Evolutionary conservation across 2,797 vertebrate species (phyloP), one percentile per base, ranked within the genome.

Genomic region (Loriculus beryllinus): DNA sequence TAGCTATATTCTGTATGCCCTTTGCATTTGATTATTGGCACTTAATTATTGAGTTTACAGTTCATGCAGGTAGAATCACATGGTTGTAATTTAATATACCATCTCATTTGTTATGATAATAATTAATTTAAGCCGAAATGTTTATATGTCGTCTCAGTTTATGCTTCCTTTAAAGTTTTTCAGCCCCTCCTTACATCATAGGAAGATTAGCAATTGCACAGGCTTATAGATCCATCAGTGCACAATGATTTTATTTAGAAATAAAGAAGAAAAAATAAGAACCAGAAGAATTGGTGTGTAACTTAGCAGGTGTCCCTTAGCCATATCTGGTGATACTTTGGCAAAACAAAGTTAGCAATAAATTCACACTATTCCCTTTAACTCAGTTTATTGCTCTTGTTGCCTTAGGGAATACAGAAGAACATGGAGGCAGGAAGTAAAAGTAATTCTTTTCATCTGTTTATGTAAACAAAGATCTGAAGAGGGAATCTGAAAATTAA

Each of bases 361-460:
- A 83, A 72, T 71, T 40, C 86, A 26, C 9, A 11, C 12, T 64
- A 45, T 80, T 93, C 25, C 47, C 71, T 91, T 92, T 76, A 88
- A 84, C 42, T 85, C 29, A 26, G 75, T 91, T 95, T 92, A 71
- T 93, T 92, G 64, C 23, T 91, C 26, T 29, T 90, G 37, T 65
- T 92, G 49, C 94, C 70, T 74, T 90, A 49, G 47, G 56, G 16
- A 72, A 92, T 89, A 74, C 20, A 94, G 35, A 82, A 48, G 12
- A 62, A 78, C 71, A 92, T 54, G 39, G 72, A 93, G 17, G 57
- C 60, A 93, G 69, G 92, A 95, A 88, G 70, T 82, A 79, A 92
- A 93, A 93, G 80, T 88, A 90, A 91, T 94, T 82, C 6, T 89
- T 95, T 95, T 96, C 82, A 93, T 93, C 82, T 97, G 87, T 84